Base-by-base conservation (phyloP, 2,113 vertebrate genomes). In the Bolborhynchus lineola region DNA sequence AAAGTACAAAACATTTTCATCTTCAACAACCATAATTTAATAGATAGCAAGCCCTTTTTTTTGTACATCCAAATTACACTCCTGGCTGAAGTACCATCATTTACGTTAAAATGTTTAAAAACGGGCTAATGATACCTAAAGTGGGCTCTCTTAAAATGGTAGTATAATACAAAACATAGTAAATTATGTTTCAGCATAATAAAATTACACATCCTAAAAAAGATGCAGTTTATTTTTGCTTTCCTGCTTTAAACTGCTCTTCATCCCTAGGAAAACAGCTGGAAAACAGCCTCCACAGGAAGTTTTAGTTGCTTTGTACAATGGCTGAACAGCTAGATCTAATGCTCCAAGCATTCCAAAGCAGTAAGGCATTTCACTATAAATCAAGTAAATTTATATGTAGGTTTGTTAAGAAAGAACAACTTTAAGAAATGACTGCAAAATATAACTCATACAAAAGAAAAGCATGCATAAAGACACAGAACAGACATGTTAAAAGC, bases 341-440 rank as follows among this genome's bases (percentile, higher is more conserved):
- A 39, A 60, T 76, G 90, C 85, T 94, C 95, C 92, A 83, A 62
- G 70, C 62, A 78, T 42, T 78, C 80, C 11, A 25, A 96, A 94
- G 91, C 86, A 92, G 53, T 68, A 85, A 96, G 78, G 91, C 86
- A 74, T 96, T 83, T 95, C 10, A 18, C 37, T 65, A 42, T 55
- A 82, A 92, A 95, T 99, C 99, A 99, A 97, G 99, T 99, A 97
- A 99, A 99, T 91, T 99, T 99, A 98, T 99, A 99, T 11, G 99
- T 99, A 82, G 25, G 97, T 82, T 83, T 49, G 98, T 98, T 98
- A 98, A 99, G 99, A 93, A 98, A 97, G 91, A 97, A 92, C 11
- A 72, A 71, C 42, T 47, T 92, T 20, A 62, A 90, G 70, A 67
- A 95, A 59, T n/a, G n/a, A 47, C 46, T 85, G 44, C 16, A 79